phyloP scores from a whole-genome alignment of 2,797 vertebrate species.

The Oryzias dopingdopingensis region DNA sequence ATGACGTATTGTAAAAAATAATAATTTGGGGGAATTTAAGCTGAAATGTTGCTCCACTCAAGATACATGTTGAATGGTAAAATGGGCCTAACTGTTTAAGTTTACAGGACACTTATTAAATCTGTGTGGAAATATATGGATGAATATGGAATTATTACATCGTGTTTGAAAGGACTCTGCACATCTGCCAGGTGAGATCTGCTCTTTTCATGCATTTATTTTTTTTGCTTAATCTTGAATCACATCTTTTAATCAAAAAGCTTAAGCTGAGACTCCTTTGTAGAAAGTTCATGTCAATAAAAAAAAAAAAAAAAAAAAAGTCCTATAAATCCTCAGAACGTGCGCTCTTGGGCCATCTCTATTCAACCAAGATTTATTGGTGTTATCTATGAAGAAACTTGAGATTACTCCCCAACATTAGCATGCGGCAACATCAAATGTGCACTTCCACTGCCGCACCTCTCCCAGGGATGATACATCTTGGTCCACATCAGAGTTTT shows the following conservation, averaged over 20 bases:
- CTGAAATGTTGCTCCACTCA: constrained; percentile 27
- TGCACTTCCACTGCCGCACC: constrained; percentile 45
- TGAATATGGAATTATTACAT: constrained; percentile 19
- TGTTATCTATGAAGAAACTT: constrained; percentile 18
- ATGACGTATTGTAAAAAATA: constrained; percentile 36
- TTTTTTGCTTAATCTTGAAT: no score
- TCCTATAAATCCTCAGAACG: constrained; percentile 28
- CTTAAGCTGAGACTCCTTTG: constrained; percentile 20
- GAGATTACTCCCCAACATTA: constrained; percentile 31
- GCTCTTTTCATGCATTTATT: no score
- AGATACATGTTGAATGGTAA: constrained; percentile 13
- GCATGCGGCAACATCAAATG: constrained; percentile 32
- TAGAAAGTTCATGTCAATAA: constrained; percentile 24
- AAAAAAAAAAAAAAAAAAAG: constrained; percentile 16
- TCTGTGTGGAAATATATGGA: constrained; percentile 9
- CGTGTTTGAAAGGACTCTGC: constrained; percentile 15
- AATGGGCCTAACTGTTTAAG: constrained; percentile 2
- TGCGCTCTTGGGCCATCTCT: constrained; percentile 19
- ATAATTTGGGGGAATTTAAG: constrained; percentile 37
- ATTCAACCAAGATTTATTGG: constrained; percentile 41
- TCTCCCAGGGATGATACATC: constrained; percentile 49
- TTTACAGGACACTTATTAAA: not conserved
- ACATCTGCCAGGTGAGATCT: constrained; percentile 1
- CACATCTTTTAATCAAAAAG: not conserved
- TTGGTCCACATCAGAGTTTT: constrained; percentile 35